A percentile compares a stretch with the other conserved stretches of the same genome.
Evolutionary conservation across 2,888 invertebrate species (phyloP).

Genomic region (Acholoe squamosa): DNA sequence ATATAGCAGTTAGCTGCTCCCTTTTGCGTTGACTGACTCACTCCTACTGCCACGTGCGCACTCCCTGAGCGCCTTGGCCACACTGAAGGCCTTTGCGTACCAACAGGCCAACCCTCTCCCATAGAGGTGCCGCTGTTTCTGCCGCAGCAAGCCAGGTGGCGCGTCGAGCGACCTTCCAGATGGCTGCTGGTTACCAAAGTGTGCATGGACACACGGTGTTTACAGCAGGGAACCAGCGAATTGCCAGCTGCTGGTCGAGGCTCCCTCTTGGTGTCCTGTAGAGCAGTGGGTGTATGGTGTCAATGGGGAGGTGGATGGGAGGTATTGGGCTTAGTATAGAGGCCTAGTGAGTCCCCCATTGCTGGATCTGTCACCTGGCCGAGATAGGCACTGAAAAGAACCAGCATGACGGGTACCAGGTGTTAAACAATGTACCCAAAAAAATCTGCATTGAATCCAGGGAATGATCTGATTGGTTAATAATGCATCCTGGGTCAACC

Average conservation of each 20-base stretch:
- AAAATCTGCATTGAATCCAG: no score
- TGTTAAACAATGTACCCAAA: no score
- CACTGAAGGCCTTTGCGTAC: conserved; percentile 2
- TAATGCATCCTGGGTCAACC: no score
- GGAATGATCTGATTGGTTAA: no score
- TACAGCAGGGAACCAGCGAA: conserved; percentile 4
- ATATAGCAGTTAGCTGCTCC: not conserved
- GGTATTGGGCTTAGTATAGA: no score
- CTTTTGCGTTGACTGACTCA: not conserved
- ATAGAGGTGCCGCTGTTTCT: not conserved
- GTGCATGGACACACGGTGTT: not conserved
- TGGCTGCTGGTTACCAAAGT: not conserved
- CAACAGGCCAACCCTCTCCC: not conserved
- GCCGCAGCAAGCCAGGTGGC: not conserved
- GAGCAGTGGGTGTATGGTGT: not conserved
- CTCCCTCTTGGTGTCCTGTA: not conserved
- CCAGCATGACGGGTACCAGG: no score
- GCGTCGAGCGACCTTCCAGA: not conserved
- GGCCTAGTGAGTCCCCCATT: no score
- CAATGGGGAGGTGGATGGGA: not conserved
- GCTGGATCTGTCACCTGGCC: no score
- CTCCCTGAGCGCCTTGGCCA: conserved; percentile 9
- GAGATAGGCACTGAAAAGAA: not conserved
- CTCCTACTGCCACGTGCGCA: not conserved
- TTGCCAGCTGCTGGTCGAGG: not conserved